Evolutionary conservation across 1,140 invertebrate genomes (phyloP), one percentile per base, ranked within the genome.

Genomic region (Chelonus insularis): DNA sequence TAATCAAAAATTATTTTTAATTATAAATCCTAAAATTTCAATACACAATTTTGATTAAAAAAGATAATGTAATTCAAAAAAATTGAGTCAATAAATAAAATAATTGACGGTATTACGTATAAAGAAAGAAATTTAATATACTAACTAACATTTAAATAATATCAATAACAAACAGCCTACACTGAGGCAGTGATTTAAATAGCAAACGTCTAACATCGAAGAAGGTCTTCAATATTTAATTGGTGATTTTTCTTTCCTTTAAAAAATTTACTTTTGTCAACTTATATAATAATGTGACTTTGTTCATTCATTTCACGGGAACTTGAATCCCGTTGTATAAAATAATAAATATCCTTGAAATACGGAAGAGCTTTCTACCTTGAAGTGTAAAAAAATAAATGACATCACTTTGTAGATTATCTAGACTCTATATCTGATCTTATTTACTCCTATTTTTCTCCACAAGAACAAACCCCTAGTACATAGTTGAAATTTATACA

Each of bases 21-120:
- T 39, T 58, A 54, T 54, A 54, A 57, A 64, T 57, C 57, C 58
- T 48, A 37, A 41, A 64, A 32, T 34, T 62, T n/a, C 14, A 14
- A 14, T 39, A 39, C 14, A 2, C 14, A 39, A 39, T 4, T 39
- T 39, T 39, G 11, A 39, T 39, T 12, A 12, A 39, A n/a, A 39
- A 39, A 39, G 14, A 37, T 9, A 37, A 37, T n/a, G 12, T 9
- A 9, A 37, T n/a, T 4, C 1, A 39, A 39, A 39, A 39, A 39
- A 39, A 39, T n/a, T 12, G 37, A 12, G 5, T 12, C n/a, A 39
- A 39, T 39, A 39, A 39, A 39, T 39, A 37, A n/a, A n/a, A n/a
- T n/a, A n/a, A n/a, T n/a, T n/a, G n/a, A n/a, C n/a, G n/a, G n/a
- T n/a, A n/a, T n/a, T n/a, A n/a, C n/a, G n/a, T n/a, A n/a, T n/a